A percentile compares a stretch with the other conserved stretches of the same genome.
Evolutionary conservation across 2,113 vertebrate genomes (phyloP).

Genomic region (Oophaga pumilio): DNA sequence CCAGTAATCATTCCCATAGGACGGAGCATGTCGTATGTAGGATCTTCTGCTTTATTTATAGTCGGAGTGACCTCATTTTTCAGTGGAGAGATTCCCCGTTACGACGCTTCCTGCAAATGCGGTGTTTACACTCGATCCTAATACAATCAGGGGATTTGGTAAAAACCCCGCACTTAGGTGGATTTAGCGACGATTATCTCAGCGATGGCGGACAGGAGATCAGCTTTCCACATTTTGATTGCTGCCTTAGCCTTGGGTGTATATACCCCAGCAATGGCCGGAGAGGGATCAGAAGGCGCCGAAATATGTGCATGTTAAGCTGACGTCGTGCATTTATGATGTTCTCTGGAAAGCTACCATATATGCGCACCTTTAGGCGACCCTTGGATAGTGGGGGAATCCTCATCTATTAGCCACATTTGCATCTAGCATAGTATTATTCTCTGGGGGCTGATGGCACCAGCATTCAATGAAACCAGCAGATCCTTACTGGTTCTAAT

Average conservation of each 20-base stretch:
- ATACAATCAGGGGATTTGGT: neutral
- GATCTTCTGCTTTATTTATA: neutral
- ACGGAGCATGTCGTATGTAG: neutral
- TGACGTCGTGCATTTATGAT: too few relatives aligned
- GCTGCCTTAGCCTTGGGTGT: neutral
- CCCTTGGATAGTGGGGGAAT: too few relatives aligned
- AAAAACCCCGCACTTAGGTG: neutral
- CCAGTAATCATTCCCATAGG: neutral
- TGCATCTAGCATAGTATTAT: too few relatives aligned
- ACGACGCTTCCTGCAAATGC: neutral
- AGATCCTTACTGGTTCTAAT: too few relatives aligned
- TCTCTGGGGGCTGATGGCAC: too few relatives aligned
- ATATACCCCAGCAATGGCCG: neutral
- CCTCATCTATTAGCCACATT: too few relatives aligned
- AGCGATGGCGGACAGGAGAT: neutral
- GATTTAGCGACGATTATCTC: neutral
- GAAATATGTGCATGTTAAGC: too few relatives aligned
- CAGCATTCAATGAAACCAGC: too few relatives aligned
- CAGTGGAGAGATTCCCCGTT: neutral
- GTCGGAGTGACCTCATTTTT: constrained; percentile 4
- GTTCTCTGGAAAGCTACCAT: too few relatives aligned
- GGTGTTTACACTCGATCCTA: neutral
- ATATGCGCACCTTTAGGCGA: too few relatives aligned
- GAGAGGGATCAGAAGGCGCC: too few relatives aligned
- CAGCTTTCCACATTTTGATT: neutral